phyloP scores from a whole-genome alignment of 2,113 vertebrate genomes.

The Centrocercus urophasianus region DNA sequence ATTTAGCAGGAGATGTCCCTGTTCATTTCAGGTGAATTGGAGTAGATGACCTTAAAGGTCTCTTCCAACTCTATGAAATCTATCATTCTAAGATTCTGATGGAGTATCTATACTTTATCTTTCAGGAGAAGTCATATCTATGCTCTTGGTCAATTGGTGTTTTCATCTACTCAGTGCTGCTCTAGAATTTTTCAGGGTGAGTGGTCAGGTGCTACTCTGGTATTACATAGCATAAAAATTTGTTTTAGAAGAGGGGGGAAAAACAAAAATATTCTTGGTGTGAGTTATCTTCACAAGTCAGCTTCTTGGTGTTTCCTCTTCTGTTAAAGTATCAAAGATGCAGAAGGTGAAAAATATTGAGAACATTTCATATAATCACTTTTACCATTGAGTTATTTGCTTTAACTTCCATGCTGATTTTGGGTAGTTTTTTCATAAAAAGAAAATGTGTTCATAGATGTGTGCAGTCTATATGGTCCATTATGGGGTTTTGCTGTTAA shows the following conservation, averaged over 20 bases:
- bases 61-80: too few relatives aligned
- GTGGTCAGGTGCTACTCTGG: rapidly evolving
- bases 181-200: background rate
- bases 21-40: too few relatives aligned
- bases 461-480: background rate
- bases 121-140: background rate
- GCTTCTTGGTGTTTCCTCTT: background rate
- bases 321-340: background rate
- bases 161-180: background rate
- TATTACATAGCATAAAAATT: background rate
- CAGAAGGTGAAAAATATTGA: background rate
- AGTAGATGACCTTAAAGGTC: too few relatives aligned
- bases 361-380: background rate
- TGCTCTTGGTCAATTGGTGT: background rate
- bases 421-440: background rate
- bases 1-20: too few relatives aligned
- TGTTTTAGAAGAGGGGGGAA: background rate
- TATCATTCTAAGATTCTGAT: background rate
- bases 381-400: background rate
- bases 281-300: background rate
- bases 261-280: background rate
- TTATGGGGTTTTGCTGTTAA: background rate
- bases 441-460: background rate
- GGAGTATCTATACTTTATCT: background rate
- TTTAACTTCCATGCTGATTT: background rate